phyloP scores from a whole-genome alignment of 1,140 invertebrate genomes.

The Micrasema longulum region DNA sequence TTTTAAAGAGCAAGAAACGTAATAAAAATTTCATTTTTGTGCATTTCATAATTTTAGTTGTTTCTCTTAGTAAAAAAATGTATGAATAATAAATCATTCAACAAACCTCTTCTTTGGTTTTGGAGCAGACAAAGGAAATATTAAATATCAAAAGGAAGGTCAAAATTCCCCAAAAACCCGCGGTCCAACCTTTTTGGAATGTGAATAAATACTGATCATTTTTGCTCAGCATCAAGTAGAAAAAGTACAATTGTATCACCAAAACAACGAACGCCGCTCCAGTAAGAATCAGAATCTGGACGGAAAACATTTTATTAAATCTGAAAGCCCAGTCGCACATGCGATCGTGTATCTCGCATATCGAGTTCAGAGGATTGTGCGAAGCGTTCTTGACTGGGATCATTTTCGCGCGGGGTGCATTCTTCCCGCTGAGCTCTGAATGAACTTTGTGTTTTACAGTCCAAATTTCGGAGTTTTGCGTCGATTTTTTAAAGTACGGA shows the following conservation, averaged over 20 bases:
- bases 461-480: constrained; percentile 6
- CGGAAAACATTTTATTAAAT: constrained; percentile 1
- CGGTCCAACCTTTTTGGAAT: constrained; percentile 1
- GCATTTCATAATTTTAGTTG: not conserved
- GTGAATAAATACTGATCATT: not conserved
- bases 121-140: constrained; percentile 28
- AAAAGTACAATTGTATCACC: not conserved
- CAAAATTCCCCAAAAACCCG: constrained; percentile 3
- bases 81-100: no score
- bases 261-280: constrained; percentile 1
- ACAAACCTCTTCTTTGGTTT: constrained; percentile 30
- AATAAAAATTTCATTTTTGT: not conserved
- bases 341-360: constrained; percentile 1
- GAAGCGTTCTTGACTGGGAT: not conserved
- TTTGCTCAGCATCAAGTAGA: constrained; percentile 7
- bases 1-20: not conserved
- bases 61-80: not conserved
- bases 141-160: constrained; percentile 19
- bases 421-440: no score
- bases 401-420: no score
- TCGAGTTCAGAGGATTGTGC: not conserved
- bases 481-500: no score
- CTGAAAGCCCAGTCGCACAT: not conserved
- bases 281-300: not conserved
- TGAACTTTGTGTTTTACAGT: not conserved